Conservation (phyloP, 2,888 invertebrate species). For the Cantharis nigra region DNA sequence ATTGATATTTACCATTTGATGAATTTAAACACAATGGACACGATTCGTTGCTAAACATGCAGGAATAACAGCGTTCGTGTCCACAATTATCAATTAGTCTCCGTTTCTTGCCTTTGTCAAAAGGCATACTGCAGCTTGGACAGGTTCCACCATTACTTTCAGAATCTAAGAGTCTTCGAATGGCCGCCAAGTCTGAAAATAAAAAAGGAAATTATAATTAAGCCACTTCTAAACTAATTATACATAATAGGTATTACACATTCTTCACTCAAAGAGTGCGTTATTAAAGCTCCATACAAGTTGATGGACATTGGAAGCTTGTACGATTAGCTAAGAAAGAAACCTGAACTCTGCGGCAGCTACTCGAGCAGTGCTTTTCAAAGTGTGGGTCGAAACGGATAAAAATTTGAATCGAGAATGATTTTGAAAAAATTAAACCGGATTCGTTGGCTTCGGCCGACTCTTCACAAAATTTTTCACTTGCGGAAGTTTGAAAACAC, state of each 20-base stretch:
- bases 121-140: constrained; percentile 90
- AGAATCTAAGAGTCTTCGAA: constrained; percentile 77
- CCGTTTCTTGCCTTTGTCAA: constrained; percentile 95
- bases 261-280: not conserved
- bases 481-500: not conserved
- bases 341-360: not conserved
- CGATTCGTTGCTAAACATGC: constrained; percentile 89
- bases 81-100: constrained; percentile 94
- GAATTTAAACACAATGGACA: constrained; percentile 78
- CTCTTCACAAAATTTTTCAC: not conserved
- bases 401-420: not conserved
- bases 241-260: not conserved
- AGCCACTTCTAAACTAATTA: not conserved
- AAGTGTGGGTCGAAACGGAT: not conserved
- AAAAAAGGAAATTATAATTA: constrained; percentile 5
- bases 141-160: constrained; percentile 69
- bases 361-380: not conserved
- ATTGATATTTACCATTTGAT: constrained; percentile 30
- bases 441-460: not conserved
- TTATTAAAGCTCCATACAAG: not conserved
- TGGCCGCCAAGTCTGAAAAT: constrained; percentile 80
- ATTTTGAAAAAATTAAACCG: not conserved
- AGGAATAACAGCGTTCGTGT: constrained; percentile 93
- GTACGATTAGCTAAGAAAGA: not conserved
- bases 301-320: not conserved